phyloP scores from a whole-genome alignment of 2,113 vertebrate species.

The Anthoscopus minutus region DNA sequence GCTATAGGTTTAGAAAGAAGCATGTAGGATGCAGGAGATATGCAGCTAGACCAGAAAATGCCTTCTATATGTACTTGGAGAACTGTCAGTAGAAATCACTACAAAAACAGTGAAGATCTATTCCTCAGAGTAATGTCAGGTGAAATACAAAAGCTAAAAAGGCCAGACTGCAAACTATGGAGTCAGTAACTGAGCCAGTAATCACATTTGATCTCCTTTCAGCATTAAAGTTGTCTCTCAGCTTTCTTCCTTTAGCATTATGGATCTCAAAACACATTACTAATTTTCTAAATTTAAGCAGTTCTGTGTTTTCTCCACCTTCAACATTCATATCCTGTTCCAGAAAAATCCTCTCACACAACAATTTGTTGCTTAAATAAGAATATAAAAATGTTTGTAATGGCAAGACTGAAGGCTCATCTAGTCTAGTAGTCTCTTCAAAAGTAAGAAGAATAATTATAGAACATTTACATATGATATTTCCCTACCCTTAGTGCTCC shows the following conservation, averaged over 20 bases:
- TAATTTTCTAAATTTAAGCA: neutral
- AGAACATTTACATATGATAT: neutral
- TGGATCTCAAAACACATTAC: neutral
- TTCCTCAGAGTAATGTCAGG: neutral
- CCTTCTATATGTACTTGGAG: neutral
- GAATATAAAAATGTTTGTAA: neutral
- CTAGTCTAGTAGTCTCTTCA: neutral
- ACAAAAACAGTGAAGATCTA: neutral
- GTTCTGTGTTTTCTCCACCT: neutral
- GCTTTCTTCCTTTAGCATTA: neutral
- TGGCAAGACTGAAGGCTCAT: neutral
- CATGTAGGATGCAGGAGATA: neutral
- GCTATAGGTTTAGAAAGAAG: neutral
- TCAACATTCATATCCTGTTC: neutral
- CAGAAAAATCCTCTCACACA: neutral
- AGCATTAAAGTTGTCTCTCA: neutral
- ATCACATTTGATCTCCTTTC: neutral
- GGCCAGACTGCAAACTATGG: neutral
- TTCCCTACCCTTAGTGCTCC: neutral
- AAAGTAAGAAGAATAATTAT: neutral
- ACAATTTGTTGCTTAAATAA: neutral
- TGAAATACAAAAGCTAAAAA: neutral
- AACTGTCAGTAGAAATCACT: neutral
- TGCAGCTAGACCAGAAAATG: neutral
- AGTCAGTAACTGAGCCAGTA: neutral